A percentile compares a stretch with the other conserved stretches of the same genome.
Evolutionary conservation across 2,888 invertebrate genomes (phyloP).

Genomic region (Caenorhabditis wallacei): DNA sequence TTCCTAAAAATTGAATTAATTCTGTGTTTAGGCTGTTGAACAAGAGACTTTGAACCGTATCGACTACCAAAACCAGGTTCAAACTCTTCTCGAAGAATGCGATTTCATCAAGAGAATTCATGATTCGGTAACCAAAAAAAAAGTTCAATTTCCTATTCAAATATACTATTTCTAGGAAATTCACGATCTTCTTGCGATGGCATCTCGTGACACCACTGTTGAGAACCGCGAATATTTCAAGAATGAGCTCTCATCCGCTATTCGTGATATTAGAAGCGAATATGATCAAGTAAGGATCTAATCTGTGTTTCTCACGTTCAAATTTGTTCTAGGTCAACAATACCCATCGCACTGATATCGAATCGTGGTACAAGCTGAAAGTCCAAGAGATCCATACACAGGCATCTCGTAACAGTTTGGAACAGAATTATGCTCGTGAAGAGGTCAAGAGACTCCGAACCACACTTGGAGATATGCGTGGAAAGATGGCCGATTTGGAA

Average conservation of each 20-base stretch:
- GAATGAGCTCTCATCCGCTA: conserved; percentile 85
- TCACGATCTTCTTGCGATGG: conserved; percentile 68
- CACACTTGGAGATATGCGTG: conserved; percentile 84
- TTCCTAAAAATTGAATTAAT: neutral
- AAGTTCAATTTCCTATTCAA: neutral
- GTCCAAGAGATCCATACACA: conserved; percentile 85
- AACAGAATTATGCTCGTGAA: conserved; percentile 71
- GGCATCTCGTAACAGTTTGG: conserved; percentile 66
- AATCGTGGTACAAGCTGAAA: conserved; percentile 85
- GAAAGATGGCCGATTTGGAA: conserved; percentile 85
- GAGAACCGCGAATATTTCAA: conserved; percentile 86
- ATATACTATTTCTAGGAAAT: conserved; percentile 46
- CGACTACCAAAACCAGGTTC: conserved; percentile 85
- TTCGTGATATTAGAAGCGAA: conserved; percentile 85
- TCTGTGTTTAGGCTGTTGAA: conserved; percentile 84
- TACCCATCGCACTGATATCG: conserved; percentile 84
- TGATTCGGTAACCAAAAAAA: conserved; percentile 83
- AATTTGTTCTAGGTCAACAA: conserved; percentile 83
- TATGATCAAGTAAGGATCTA: conserved; percentile 84
- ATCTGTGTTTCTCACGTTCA: neutral
- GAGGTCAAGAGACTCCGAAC: conserved; percentile 84
- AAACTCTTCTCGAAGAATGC: conserved; percentile 85
- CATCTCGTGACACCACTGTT: conserved; percentile 85
- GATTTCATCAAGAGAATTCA: conserved; percentile 85
- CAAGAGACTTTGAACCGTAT: conserved; percentile 85